Evolutionary conservation across 1,140 invertebrate species (phyloP).

Genomic region (Palaemon carinicauda): DNA sequence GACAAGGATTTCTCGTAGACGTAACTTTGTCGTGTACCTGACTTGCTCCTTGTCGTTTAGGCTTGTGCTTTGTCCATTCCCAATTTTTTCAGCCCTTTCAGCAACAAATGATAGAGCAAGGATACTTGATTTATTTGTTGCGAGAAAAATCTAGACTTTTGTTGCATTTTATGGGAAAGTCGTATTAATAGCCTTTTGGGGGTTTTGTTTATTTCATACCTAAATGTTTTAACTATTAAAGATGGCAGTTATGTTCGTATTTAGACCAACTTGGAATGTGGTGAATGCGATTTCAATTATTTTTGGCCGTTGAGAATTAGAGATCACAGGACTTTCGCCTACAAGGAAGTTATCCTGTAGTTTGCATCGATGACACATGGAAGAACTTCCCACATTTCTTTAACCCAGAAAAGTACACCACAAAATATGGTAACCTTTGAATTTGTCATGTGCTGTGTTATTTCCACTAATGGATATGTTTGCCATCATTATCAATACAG

Average conservation of each 20-base stretch:
- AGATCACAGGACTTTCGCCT: too few relatives aligned
- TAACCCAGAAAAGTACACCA: too few relatives aligned
- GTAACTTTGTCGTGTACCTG: conserved; percentile 23
- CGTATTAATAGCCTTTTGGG: conserved; percentile 41
- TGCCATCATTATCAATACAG: neutral
- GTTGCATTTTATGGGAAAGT: conserved; percentile 36
- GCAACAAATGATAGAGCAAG: conserved; percentile 42
- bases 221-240: conserved; percentile 11
- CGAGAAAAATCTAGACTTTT: conserved; percentile 27
- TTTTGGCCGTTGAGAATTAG: conserved; percentile 2
- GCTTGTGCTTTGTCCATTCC: conserved; percentile 54
- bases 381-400: too few relatives aligned
- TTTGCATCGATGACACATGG: too few relatives aligned
- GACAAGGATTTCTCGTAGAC: conserved; percentile 11
- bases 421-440: neutral
- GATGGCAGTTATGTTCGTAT: neutral
- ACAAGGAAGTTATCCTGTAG: too few relatives aligned
- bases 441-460: conserved; percentile 25
- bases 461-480: neutral
- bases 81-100: conserved; percentile 57
- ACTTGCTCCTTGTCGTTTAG: conserved; percentile 40
- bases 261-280: too few relatives aligned
- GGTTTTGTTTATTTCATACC: conserved; percentile 26
- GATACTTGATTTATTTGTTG: conserved; percentile 23
- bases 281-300: conserved; percentile 6